phyloP scores from a whole-genome alignment of 2,888 invertebrate species.

The Mesochorus sp. region DNA sequence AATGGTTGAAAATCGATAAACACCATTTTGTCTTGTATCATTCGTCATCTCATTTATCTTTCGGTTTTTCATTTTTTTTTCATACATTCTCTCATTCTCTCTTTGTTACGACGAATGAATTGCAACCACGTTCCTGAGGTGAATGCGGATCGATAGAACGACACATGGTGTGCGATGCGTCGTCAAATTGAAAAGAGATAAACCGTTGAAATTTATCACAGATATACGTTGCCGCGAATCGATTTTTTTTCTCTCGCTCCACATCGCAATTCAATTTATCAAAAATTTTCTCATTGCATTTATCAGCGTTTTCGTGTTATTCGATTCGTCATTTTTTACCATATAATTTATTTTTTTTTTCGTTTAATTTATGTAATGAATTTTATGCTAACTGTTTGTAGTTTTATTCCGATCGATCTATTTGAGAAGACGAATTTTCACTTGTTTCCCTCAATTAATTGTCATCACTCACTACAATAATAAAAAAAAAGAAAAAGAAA shows the following conservation, averaged over 20 bases:
- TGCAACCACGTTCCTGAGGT: not conserved
- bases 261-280: not conserved
- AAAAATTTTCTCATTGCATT: not conserved
- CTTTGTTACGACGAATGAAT: slow-evolving; percentile 19
- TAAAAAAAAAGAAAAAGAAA: not conserved
- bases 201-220: slow-evolving; percentile 6
- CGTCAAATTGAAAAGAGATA: slow-evolving; percentile 4
- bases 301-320: not conserved
- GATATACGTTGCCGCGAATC: not conserved
- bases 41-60: not conserved
- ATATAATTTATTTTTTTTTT: not conserved
- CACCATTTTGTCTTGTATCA: slow-evolving; percentile 12
- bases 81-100: not conserved
- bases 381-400: not conserved
- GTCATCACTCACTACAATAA: not conserved
- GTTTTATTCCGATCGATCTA: not conserved
- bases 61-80: no score
- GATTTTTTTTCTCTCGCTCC: not conserved
- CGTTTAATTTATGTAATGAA: not conserved
- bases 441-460: not conserved
- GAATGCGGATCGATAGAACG: not conserved
- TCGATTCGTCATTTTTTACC: not conserved
- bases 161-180: slow-evolving; percentile 10
- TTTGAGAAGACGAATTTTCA: not conserved
- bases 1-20: slow-evolving; percentile 40